These are phyloP conservation scores for Seladonia tumulorum DNA, from an alignment of 2,888 invertebrate species.

Conservation along the genomic window DNA sequence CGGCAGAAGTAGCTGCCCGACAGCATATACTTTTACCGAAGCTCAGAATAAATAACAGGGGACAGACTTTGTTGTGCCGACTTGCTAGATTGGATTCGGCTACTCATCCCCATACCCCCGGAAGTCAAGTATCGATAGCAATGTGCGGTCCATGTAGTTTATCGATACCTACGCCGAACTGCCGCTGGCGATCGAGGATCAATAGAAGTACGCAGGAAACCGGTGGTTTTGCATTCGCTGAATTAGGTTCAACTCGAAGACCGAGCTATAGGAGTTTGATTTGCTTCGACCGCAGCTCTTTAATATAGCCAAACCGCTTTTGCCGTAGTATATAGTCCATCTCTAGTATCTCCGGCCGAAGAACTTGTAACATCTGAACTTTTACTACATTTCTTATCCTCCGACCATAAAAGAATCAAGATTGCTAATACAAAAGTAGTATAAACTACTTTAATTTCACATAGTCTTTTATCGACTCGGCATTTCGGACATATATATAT, in stretches of 20 bases:
- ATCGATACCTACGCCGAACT: conserved; percentile 40
- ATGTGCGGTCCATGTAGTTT: conserved; percentile 29
- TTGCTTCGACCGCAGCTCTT: conserved; percentile 45
- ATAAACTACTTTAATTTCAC: not conserved
- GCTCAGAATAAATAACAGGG: not conserved
- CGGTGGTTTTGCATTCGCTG: conserved; percentile 48
- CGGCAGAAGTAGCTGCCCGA: not conserved
- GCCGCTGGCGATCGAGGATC: conserved; percentile 46
- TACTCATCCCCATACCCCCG: conserved; percentile 18
- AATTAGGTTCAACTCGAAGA: conserved; percentile 57
- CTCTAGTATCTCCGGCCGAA: not conserved
- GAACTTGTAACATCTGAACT: not conserved
- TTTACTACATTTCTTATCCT: not conserved
- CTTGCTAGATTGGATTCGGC: conserved; percentile 21
- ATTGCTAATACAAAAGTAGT: not conserved
- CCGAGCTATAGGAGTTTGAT: conserved; percentile 36
- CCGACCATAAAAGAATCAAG: not conserved
- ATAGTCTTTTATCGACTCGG: no score
- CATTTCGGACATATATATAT: no score
- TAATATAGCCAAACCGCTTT: conserved; percentile 40
- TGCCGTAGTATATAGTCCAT: not conserved
- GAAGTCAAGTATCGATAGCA: conserved; percentile 42
- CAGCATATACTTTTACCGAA: not conserved
- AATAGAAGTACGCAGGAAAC: conserved; percentile 55
- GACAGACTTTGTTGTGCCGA: not conserved